Conservation (phyloP, 2,797 vertebrate genomes). For the Petrocephalus sullivani region DNA sequence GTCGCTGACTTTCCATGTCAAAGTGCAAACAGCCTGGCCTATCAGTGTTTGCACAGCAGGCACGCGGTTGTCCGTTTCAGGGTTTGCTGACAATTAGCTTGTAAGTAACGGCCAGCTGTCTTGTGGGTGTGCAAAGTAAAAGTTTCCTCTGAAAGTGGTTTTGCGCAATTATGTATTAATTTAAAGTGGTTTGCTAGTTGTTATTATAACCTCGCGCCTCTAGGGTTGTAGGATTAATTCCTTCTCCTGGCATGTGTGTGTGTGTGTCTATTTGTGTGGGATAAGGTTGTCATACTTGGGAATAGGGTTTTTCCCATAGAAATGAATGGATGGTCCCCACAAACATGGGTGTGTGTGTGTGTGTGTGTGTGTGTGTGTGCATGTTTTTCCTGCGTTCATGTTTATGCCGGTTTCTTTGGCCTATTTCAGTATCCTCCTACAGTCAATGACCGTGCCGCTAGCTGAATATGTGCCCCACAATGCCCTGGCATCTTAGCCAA, state of each 20-base stretch:
- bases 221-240: not conserved
- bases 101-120: not conserved
- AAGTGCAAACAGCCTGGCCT: not conserved
- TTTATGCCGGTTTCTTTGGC: no score
- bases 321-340: no score
- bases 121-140: not conserved
- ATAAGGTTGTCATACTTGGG: no score
- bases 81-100: not conserved
- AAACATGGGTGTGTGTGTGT: no score
- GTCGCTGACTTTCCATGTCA: not conserved
- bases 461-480: no score
- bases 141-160: not conserved
- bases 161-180: not conserved
- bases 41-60: not conserved
- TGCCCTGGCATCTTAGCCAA: no score
- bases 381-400: no score
- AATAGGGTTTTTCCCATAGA: no score
- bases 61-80: not conserved
- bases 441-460: no score
- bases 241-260: not conserved
- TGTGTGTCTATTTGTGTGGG: not conserved
- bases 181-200: not conserved
- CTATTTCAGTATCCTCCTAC: no score
- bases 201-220: not conserved
- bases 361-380: no score